Base-by-base conservation (phyloP, 2,888 invertebrate genomes). In the Aspidiotus rigidus region DNA sequence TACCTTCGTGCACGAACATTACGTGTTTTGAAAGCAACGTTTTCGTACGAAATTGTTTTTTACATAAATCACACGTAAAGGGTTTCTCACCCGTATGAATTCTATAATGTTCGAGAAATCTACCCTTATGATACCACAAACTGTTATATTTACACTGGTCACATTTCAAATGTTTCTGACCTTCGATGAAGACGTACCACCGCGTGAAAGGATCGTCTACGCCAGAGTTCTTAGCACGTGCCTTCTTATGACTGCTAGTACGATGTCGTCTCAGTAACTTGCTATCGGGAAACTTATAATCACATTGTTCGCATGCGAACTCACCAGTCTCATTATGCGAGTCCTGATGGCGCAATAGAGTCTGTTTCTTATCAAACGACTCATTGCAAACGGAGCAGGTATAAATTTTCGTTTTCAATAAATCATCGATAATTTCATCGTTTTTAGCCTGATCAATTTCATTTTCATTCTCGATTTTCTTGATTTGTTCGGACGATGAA, bases 1-100 rank as follows among this genome's bases (percentile, higher is more conserved):
- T 75, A 10, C 78, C 77, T 1, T 75, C 76, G 75, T 84, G 83
- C 11, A 78, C 77, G 74, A 82, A 78, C 71, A 80, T 81, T 72
- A 83, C 74, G 74, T 84, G 84, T 73, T 83, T 82, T 11, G 71
- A 70, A 10, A 74, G 71, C 44, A 73, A 73, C 39, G 73, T 72
- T 17, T 72, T 73, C 15, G 71, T 69, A 10, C 69, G 71, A 11
- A 73, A 73, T 17, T 69, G 71, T 60, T 73, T 74, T 54, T 60
- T 72, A 64, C 75, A 76, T 13, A 73, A 63, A 44, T 72, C 72
- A 71, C 76, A 76, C 28, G 73, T 71, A 69, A 72, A 74, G 6
- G 75, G 74, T 44, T 73, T 72, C 53, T 74, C 73, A 17, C 74
- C 73, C 1, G 74, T 73, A 55, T 75, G 75, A 7, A 73, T 72